These are phyloP conservation scores for Phycodurus eques DNA, from an alignment of 2,113 vertebrate species.

Conservation along the genomic window DNA sequence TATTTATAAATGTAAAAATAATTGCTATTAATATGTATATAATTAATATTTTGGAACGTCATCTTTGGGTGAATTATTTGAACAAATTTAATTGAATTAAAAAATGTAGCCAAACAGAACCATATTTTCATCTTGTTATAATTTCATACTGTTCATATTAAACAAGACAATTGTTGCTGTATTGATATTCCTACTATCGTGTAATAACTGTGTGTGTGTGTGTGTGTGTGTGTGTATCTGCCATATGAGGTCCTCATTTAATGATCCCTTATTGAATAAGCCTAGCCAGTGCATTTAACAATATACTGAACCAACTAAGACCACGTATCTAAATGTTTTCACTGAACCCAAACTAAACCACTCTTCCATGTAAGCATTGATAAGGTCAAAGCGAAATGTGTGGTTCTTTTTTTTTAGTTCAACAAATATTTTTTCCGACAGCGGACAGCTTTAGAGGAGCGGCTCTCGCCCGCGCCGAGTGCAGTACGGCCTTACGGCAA, in stretches of 20 bases:
- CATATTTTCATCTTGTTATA: too few species aligned
- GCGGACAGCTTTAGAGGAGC: constrained; percentile 1
- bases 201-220: neutral
- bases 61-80: too few species aligned
- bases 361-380: neutral
- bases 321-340: neutral
- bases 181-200: neutral
- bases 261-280: neutral
- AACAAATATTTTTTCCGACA: neutral
- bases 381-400: neutral
- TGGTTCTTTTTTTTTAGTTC: neutral
- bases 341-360: neutral
- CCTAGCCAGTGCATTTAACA: neutral
- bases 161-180: neutral
- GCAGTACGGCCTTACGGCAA: neutral
- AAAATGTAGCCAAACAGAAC: too few species aligned
- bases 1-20: too few species aligned
- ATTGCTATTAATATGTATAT: too few species aligned
- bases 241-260: too few species aligned
- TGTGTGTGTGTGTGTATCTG: neutral
- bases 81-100: too few species aligned
- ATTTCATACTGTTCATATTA: neutral
- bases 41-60: too few species aligned
- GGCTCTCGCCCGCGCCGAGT: neutral
- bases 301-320: neutral